phyloP scores from a whole-genome alignment of 2,888 invertebrate genomes.

The Dione juno region DNA sequence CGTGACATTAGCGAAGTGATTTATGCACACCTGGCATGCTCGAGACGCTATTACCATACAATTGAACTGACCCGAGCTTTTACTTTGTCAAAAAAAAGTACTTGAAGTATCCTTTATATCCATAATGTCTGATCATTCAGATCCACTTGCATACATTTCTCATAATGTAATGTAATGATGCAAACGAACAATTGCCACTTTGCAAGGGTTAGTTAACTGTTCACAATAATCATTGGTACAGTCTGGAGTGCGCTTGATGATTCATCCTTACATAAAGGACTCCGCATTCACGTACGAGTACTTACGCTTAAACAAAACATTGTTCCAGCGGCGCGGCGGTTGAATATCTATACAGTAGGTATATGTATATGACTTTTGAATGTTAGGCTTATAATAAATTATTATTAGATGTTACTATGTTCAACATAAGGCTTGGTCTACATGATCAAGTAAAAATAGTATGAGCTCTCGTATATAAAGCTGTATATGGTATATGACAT shows the following conservation, averaged over 20 bases:
- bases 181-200: conserved; percentile 15
- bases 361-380: not conserved
- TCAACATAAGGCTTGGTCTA: no score
- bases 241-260: conserved; percentile 20
- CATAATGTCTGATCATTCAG: not conserved
- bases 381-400: not conserved
- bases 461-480: no score
- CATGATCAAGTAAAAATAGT: no score
- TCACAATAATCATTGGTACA: not conserved
- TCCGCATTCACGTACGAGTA: not conserved
- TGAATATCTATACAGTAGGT: conserved; percentile 1
- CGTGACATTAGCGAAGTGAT: no score
- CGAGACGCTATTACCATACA: no score
- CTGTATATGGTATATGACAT: no score
- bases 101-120: not conserved
- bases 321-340: not conserved
- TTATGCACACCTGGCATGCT: no score
- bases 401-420: not conserved
- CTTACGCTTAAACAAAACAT: conserved; percentile 8
- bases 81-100: no score
- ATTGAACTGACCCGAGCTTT: no score
- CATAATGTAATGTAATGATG: not conserved
- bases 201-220: conserved; percentile 18
- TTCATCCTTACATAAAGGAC: conserved; percentile 10
- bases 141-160: not conserved